Base-by-base conservation (phyloP, 2,113 vertebrate species). In the Melozone crissalis region DNA sequence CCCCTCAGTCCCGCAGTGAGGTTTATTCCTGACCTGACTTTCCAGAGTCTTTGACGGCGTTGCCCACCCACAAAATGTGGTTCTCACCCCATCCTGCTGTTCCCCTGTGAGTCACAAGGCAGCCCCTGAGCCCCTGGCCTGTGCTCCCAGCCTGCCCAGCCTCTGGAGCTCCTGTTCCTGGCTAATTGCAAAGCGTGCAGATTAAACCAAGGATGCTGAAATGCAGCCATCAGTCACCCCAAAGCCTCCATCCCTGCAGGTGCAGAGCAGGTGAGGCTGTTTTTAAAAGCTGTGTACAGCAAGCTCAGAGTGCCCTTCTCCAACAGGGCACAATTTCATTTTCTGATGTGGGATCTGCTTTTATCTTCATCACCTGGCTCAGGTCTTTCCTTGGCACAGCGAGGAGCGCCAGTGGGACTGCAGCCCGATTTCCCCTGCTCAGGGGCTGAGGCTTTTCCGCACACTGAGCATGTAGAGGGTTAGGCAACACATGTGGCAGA, bases 401-500 rank as follows among this genome's bases (percentile, higher is more conserved):
- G 57, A 85, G 9, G 16, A 24, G 30, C 49, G 47, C 57, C 44
- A 21, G 37, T 2, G 4, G 51, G 39, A 23, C 41, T 2, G 1
- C 10, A 65, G 71, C 44, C 51, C 1, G 1, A 27, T 65, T 86
- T 74, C 69, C 30, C 17, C 39, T 55, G 72, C 85, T 82, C 44
- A 4, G 4, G 27, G 76, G 52, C 65, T 67, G 37, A 92, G 83
- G 37, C 61, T 35, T 78, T 81, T 90, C 41, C 71, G 37, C 2
- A 12, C 5, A 4, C 49, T 23, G 71, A 68, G 73, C 79, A 65
- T 49, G 68, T 23, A 67, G 68, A 90, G 68, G 58, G 85, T 79
- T 87, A 85, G 93, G 84, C 92, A 94, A 65, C 76, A 87, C 39
- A 31, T 52, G 88, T 46, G 92, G 49, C 90, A 90, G 79, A 23